Percentiles rank a stretch among this genome's conserved stretches.
These are phyloP conservation scores for Eulithis testata DNA, from an alignment of 2,888 invertebrate species.

Conservation along the genomic window DNA sequence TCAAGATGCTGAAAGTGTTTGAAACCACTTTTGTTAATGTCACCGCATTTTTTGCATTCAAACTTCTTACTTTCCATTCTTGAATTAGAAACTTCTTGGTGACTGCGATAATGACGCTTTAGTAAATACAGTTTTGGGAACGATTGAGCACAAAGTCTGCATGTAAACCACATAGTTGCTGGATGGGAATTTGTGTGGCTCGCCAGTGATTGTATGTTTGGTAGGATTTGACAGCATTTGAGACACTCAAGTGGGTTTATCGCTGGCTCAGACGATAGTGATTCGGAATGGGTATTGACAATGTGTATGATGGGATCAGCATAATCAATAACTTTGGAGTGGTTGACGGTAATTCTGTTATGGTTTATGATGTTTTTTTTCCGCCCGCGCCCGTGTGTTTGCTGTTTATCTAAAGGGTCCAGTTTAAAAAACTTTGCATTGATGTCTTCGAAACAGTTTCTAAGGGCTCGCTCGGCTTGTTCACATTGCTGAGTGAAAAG, in stretches of 20 bases:
- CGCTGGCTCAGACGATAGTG: conserved; percentile 42
- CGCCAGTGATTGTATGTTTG: conserved; percentile 58
- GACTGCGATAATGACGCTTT: conserved; percentile 55
- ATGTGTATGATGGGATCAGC: conserved; percentile 70
- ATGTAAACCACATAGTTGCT: conserved; percentile 72
- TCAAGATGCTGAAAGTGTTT: conserved; percentile 70
- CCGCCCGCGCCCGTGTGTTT: conserved; percentile 58
- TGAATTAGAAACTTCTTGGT: background rate
- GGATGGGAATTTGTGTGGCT: conserved; percentile 72
- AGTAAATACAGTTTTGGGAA: conserved; percentile 63
- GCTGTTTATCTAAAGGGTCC: conserved; percentile 64
- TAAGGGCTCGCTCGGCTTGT: conserved; percentile 64
- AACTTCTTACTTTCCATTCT: conserved; percentile 42
- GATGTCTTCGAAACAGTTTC: conserved; percentile 72
- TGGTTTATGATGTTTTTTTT: conserved; percentile 67
- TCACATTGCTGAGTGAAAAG: conserved; percentile 75
- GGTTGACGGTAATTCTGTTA: conserved; percentile 60
- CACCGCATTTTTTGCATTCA: conserved; percentile 62
- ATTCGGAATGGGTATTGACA: conserved; percentile 55
- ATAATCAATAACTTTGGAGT: conserved; percentile 68
- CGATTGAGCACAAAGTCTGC: conserved; percentile 69
- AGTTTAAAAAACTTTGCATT: conserved; percentile 69
- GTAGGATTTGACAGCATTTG: conserved; percentile 69
- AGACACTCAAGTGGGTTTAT: conserved; percentile 66
- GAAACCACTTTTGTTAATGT: conserved; percentile 47